Evolutionary conservation across 2,113 vertebrate species (phyloP).

Genomic region (Megaceryle torquata): DNA sequence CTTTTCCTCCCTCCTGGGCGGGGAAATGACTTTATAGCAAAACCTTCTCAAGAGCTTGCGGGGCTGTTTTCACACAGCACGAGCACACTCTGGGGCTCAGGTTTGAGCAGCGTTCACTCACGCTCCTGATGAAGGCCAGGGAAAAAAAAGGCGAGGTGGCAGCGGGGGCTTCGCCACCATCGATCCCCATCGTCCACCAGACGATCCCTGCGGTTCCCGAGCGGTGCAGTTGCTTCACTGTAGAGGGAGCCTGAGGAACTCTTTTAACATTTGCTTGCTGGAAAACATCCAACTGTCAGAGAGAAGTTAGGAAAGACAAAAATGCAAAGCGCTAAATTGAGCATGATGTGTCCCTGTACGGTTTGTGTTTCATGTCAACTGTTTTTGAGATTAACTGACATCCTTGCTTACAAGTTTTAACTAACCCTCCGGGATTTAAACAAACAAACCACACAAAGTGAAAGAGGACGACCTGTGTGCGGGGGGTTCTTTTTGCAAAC

Average conservation of each 20-base stretch:
- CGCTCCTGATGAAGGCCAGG: not conserved
- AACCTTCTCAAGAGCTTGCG: not conserved
- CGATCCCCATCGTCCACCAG: not conserved
- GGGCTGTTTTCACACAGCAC: not conserved
- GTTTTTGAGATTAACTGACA: conserved; percentile 88
- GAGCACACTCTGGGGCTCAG: not conserved
- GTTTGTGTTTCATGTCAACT: conserved; percentile 79
- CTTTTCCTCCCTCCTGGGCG: not conserved
- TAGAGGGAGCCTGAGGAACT: conserved; percentile 69
- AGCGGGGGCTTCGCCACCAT: not conserved
- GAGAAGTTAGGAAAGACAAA: not conserved
- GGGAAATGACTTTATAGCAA: not conserved
- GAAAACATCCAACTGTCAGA: conserved; percentile 63
- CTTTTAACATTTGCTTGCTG: conserved; percentile 79
- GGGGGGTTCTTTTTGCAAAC: conserved; percentile 76
- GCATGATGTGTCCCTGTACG: conserved; percentile 84
- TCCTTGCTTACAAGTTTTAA: conserved; percentile 95
- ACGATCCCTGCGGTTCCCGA: not conserved
- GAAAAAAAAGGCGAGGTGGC: not conserved
- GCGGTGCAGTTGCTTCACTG: conserved; percentile 70
- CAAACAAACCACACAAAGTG: conserved; percentile 71
- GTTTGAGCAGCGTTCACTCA: conserved; percentile 9
- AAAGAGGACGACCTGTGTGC: conserved; percentile 71
- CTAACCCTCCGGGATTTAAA: conserved; percentile 88
- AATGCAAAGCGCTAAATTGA: conserved; percentile 72